A percentile compares a stretch with the other conserved stretches of the same genome.
Evolutionary conservation across 1,140 invertebrate species (phyloP).

Genomic region (Cydia amplana): DNA sequence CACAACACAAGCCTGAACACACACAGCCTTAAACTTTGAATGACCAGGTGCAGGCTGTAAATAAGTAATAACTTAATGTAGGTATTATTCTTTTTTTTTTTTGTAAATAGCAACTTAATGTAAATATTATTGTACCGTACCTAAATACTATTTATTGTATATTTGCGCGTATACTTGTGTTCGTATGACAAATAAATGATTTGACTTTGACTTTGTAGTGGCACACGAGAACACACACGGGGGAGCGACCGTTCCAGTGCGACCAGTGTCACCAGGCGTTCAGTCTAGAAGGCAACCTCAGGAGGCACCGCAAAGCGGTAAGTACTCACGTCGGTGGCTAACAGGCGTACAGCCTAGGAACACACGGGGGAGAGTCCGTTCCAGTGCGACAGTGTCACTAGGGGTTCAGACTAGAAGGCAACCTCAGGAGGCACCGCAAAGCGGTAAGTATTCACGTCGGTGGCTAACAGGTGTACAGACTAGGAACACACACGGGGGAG

Average conservation of each 20-base stretch:
- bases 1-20: too few species aligned
- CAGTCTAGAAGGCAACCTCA: background rate
- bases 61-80: too few species aligned
- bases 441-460: background rate
- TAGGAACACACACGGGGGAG: constrained; percentile 11
- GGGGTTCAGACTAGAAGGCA: background rate
- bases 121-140: too few species aligned
- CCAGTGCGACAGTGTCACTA: background rate
- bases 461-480: too few species aligned
- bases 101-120: too few species aligned
- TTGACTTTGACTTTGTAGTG: background rate
- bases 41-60: too few species aligned
- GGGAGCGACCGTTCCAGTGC: constrained; percentile 16
- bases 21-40: too few species aligned
- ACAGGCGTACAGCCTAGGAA: background rate
- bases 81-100: too few species aligned
- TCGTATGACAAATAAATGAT: too few species aligned
- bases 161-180: too few species aligned
- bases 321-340: background rate
- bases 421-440: background rate
- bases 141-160: too few species aligned
- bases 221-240: background rate
- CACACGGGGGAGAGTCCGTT: constrained; percentile 1
- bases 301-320: background rate
- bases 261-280: constrained; percentile 7